Evolutionary conservation across 53 echinoderm and acorn worm species (phyloP).

Genomic region (Henricia sp.): DNA sequence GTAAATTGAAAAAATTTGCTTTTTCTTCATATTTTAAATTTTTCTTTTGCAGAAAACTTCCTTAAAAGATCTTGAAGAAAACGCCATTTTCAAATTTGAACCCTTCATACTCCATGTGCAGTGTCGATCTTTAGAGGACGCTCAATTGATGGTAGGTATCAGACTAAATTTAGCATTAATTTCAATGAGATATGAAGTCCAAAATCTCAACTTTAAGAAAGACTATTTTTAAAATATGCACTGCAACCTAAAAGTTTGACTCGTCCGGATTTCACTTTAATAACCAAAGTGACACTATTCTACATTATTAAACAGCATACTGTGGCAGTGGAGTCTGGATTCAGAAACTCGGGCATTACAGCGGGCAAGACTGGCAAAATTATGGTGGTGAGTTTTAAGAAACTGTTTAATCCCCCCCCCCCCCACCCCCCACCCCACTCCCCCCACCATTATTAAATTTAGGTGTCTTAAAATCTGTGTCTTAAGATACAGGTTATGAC

Average conservation of each 20-base stretch:
- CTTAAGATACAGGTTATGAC: no score
- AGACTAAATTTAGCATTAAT: neutral
- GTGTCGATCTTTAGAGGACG: slow-evolving; percentile 71
- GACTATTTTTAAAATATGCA: no score
- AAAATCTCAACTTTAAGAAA: no score
- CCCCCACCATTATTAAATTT: no score
- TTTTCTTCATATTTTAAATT: neutral
- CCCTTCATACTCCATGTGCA: slow-evolving; percentile 96
- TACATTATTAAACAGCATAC: slow-evolving; percentile 70
- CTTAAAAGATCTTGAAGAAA: slow-evolving; percentile 40
- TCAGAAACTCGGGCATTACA: slow-evolving; percentile 96
- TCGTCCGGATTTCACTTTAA: no score
- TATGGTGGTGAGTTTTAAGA: slow-evolving; percentile 81
- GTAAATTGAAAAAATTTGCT: no score
- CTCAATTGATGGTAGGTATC: slow-evolving; percentile 77
- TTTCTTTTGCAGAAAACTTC: slow-evolving; percentile 41
- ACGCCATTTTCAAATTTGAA: slow-evolving; percentile 88
- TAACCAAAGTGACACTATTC: neutral
- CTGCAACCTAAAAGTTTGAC: no score
- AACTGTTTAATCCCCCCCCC: no score
- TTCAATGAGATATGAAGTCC: no score
- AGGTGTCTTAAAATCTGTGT: no score
- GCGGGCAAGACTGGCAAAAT: slow-evolving; percentile 87
- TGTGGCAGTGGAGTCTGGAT: slow-evolving; percentile 89
- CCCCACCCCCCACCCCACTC: no score